These are phyloP conservation scores for Sterna hirundo DNA, from an alignment of 2,113 vertebrate genomes.

Conservation along the genomic window DNA sequence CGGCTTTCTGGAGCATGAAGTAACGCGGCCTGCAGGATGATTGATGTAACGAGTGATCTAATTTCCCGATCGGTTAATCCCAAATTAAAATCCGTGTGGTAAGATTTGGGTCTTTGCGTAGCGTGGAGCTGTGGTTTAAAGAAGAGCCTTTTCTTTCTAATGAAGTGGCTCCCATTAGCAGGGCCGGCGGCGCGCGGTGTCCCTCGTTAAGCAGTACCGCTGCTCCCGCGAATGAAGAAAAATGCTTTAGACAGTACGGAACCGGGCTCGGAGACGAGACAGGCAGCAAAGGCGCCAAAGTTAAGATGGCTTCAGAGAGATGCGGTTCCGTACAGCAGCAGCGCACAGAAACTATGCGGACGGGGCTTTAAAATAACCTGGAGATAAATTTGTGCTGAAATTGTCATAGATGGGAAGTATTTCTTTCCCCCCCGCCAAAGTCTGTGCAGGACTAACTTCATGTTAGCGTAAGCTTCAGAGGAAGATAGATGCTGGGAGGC, in stretches of 20 bases:
- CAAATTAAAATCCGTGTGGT: slow-evolving; percentile 9
- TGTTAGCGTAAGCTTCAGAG: background rate
- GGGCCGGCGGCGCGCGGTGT: fast-evolving
- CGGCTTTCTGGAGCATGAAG: background rate
- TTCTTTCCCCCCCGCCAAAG: background rate
- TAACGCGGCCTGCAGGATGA: background rate
- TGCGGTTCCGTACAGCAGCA: background rate
- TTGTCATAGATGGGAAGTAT: background rate
- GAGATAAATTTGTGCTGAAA: background rate
- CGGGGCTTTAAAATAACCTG: background rate
- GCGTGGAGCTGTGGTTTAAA: background rate
- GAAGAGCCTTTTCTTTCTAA: background rate
- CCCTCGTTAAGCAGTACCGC: background rate
- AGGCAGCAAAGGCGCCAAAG: background rate
- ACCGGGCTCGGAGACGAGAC: background rate
- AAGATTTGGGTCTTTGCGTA: background rate
- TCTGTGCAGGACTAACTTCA: background rate
- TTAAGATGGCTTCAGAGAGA: background rate
- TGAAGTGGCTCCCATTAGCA: background rate
- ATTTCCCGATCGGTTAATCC: slow-evolving; percentile 49
- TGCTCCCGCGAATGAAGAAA: slow-evolving; percentile 1
- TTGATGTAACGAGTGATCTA: background rate
- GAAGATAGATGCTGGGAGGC: background rate
- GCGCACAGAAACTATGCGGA: background rate
- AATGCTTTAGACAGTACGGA: background rate